Evolutionary conservation across 1,140 invertebrate species (phyloP).

Genomic region (Papilio dardanus): DNA sequence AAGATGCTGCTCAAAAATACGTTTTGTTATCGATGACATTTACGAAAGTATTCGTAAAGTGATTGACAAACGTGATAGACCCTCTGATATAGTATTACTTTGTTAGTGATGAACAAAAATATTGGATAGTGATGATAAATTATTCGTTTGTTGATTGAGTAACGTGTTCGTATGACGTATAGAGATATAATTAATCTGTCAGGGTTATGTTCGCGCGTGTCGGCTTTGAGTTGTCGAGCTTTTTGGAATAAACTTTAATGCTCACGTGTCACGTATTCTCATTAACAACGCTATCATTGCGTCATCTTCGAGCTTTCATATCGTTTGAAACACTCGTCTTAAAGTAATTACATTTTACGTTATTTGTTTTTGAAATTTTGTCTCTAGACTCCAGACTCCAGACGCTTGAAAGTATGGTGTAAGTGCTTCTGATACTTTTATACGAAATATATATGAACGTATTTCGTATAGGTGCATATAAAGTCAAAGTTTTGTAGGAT

Average conservation of each 20-base stretch:
- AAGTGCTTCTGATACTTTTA: too few relatives aligned
- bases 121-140: background rate
- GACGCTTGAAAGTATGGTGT: too few relatives aligned
- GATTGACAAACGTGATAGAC: too few relatives aligned
- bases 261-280: constrained; percentile 12
- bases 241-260: constrained; percentile 8
- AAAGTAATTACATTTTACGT: background rate
- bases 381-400: too few relatives aligned
- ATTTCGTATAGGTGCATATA: too few relatives aligned
- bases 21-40: too few relatives aligned
- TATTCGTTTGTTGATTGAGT: constrained; percentile 15
- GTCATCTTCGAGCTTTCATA: constrained; percentile 10
- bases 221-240: constrained; percentile 2
- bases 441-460: too few relatives aligned
- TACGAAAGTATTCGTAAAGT: too few relatives aligned
- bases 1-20: too few relatives aligned
- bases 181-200: constrained; percentile 17
- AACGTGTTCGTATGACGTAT: background rate
- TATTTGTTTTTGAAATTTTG: background rate
- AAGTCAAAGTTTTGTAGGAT: too few relatives aligned
- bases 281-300: constrained; percentile 3
- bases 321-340: background rate
- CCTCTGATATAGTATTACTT: too few relatives aligned
- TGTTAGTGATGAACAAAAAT: background rate
- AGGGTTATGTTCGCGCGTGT: constrained; percentile 5